Percentiles rank a stretch among this genome's conserved stretches.
Evolutionary conservation across 2,797 vertebrate species (phyloP).

Genomic region (Margarornis squamiger): DNA sequence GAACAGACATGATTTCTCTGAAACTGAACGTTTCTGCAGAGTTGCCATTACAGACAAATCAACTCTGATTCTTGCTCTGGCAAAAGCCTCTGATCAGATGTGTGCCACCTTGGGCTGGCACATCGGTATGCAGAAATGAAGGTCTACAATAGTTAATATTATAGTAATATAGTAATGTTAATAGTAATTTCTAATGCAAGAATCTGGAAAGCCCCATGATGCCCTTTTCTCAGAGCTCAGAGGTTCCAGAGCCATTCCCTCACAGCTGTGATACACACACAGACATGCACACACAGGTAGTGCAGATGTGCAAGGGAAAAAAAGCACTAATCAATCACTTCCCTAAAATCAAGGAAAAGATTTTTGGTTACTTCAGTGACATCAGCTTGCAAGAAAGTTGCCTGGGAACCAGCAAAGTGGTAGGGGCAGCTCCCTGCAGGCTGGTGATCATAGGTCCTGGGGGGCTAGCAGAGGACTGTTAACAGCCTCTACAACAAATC

Average conservation of each 20-base stretch:
- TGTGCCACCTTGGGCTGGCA: accelerated
- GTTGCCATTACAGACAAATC: not conserved
- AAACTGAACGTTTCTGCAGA: not conserved
- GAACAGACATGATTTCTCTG: not conserved
- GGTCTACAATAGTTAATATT: not conserved
- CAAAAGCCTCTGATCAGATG: not conserved
- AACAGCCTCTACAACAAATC: not conserved
- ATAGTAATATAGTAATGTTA: too few relatives aligned
- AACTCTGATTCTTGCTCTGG: not conserved
- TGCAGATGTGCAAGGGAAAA: not conserved
- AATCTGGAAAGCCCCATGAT: not conserved
- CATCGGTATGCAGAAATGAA: not conserved
- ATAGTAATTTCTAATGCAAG: not conserved
- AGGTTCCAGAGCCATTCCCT: not conserved
- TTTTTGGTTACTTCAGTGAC: not conserved
- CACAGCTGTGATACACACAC: not conserved
- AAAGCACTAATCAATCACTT: not conserved
- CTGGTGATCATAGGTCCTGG: not conserved
- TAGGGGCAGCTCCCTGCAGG: not conserved
- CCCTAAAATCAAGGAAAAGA: not conserved
- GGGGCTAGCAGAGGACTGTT: not conserved
- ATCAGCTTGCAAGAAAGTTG: not conserved
- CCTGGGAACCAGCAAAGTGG: not conserved
- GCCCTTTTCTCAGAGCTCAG: not conserved
- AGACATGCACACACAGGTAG: accelerated